Evolutionary conservation across 2,888 invertebrate genomes (phyloP).

Genomic region (Drosophila anomelani): DNA sequence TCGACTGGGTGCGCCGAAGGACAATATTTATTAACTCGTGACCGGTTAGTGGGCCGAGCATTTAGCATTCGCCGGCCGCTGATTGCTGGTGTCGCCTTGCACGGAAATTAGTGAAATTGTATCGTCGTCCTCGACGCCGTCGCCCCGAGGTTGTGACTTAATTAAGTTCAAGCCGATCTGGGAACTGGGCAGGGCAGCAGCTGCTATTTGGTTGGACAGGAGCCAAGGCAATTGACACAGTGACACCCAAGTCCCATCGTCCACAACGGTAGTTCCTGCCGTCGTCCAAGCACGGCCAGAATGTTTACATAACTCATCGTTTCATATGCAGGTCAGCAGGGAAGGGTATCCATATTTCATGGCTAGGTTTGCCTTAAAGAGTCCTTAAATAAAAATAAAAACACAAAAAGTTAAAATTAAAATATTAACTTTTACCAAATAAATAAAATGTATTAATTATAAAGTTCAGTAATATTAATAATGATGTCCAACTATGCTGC

Average conservation of each 20-base stretch:
- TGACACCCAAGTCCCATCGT: slow-evolving; percentile 59
- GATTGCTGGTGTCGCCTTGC: slow-evolving; percentile 77
- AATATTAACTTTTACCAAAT: not conserved
- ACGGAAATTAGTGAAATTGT: slow-evolving; percentile 79
- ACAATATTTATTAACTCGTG: slow-evolving; percentile 74
- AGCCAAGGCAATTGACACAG: slow-evolving; percentile 70
- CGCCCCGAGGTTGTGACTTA: slow-evolving; percentile 65
- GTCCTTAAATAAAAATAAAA: too few species aligned
- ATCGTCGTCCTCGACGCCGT: slow-evolving; percentile 49
- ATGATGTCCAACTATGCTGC: too few species aligned
- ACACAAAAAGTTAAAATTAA: not conserved
- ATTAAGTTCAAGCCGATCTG: slow-evolving; percentile 57
- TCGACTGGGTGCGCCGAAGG: slow-evolving; percentile 61
- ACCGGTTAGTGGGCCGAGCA: slow-evolving; percentile 59
- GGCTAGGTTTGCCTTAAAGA: not conserved
- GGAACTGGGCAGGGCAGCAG: slow-evolving; percentile 47
- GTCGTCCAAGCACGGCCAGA: slow-evolving; percentile 32
- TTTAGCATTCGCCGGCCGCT: slow-evolving; percentile 69
- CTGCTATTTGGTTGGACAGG: slow-evolving; percentile 5
- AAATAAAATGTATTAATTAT: not conserved
- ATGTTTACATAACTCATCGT: slow-evolving; percentile 69
- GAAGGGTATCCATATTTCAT: not conserved
- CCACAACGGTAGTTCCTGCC: slow-evolving; percentile 10
- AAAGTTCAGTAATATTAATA: accelerated
- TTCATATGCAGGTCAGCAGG: slow-evolving; percentile 10